Evolutionary conservation across 2,888 invertebrate species (phyloP).

Genomic region (Taphrorychus bicolor): DNA sequence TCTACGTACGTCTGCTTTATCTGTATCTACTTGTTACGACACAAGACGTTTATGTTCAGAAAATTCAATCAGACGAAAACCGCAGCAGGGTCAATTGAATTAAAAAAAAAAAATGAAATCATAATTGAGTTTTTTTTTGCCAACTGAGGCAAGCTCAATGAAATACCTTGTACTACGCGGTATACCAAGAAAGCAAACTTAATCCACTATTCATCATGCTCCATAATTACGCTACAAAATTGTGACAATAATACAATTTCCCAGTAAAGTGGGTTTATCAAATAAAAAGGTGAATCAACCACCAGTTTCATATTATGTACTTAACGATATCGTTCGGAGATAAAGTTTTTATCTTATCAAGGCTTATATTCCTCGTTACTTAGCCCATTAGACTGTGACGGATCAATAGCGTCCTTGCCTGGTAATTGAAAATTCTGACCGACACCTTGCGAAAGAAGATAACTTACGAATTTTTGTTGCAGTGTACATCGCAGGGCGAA

Average conservation of each 20-base stretch:
- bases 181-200: no score
- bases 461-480: not conserved
- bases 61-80: no score
- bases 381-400: conserved; percentile 10
- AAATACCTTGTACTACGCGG: no score
- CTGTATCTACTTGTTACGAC: no score
- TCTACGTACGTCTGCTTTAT: no score
- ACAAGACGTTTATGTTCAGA: no score
- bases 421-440: conserved; percentile 9
- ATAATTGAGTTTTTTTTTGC: no score
- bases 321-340: conserved; percentile 43
- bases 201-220: no score
- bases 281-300: conserved; percentile 43
- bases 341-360: conserved; percentile 48
- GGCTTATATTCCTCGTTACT: not conserved
- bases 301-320: conserved; percentile 41
- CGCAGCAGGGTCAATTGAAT: no score
- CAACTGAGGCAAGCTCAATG: no score
- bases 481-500: conserved; percentile 31
- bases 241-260: not conserved
- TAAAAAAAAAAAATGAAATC: no score
- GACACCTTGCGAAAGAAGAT: not conserved
- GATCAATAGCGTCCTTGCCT: not conserved
- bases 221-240: not conserved
- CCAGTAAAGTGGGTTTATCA: not conserved